Evolutionary conservation across 2,797 vertebrate genomes (phyloP), one percentile per base, ranked within the genome.

Genomic region (Lithobates sylvaticus): DNA sequence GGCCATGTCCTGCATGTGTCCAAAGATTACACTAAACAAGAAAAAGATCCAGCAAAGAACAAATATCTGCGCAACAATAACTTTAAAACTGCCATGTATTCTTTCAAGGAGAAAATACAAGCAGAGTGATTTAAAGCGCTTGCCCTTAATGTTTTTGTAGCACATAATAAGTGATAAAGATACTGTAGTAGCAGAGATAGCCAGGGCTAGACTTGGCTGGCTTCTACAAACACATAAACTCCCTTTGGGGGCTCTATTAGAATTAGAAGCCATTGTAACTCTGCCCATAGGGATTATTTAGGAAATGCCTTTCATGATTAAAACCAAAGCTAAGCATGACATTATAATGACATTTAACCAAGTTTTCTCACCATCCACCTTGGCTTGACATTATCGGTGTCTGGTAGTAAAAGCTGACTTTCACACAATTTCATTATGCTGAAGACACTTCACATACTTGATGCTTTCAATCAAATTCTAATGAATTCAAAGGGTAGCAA

Each of bases 401-500:
- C 73, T 77, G 78, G 73, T 88, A 0, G 6, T 74, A 80, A 88
- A 89, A 81, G 12, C 88, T 50, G 88, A 81, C 70, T 78, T 69
- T 79, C 84, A 39, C 89, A 89, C 85, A 64, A 70, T 89, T 88
- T 75, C 85, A 84, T 85, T 72, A 89, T 78, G 90, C 82, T 75
- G 83, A 29, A 85, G 88, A 32, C 29, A 84, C 76, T 16, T 73
- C 81, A 88, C 16, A 84, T 78, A 87, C 80, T 84, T 88, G 89
- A 61, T 21, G 76, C 84, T 84, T 88, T 29, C 86, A 87, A 84
- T 81, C 29, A 89, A 67, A 27, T 61, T 65, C 73, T 88, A 87
- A 88, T 74, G 86, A 88, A 50, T 86, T 78, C 39, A 47, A 84
- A 84, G 64, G 39, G 76, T 61, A 61, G 54, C 5, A 61, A 61